Evolutionary conservation across 2,888 invertebrate genomes (phyloP).

Genomic region (Agrypnus murinus): DNA sequence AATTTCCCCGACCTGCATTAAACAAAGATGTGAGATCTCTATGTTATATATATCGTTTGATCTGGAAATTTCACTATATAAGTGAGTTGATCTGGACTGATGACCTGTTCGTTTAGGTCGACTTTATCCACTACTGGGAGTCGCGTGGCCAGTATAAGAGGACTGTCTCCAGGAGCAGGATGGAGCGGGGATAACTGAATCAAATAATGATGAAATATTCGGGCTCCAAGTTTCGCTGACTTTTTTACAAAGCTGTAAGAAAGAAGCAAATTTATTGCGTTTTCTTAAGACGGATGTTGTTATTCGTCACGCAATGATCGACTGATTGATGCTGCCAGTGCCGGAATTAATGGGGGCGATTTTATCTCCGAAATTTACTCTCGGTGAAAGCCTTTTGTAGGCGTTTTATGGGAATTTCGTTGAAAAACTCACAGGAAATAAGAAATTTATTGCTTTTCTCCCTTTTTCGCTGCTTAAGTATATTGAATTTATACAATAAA

Average conservation of each 20-base stretch:
- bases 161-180: not conserved
- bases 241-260: constrained; percentile 15
- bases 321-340: constrained; percentile 26
- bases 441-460: not conserved
- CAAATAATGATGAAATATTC: constrained; percentile 10
- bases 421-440: constrained; percentile 12
- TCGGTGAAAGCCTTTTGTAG: constrained; percentile 18
- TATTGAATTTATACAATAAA: not conserved
- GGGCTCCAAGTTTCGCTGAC: constrained; percentile 16
- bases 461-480: not conserved
- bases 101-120: constrained; percentile 28
- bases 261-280: constrained; percentile 15
- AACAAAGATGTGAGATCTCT: not conserved
- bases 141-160: constrained; percentile 25
- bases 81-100: constrained; percentile 31
- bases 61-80: constrained; percentile 8
- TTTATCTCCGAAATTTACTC: constrained; percentile 29
- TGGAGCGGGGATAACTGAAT: constrained; percentile 18
- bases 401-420: constrained; percentile 19
- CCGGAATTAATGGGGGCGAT: constrained; percentile 30
- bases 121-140: constrained; percentile 27
- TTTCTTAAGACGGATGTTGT: constrained; percentile 22
- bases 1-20: too few relatives aligned
- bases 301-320: constrained; percentile 34
- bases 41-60: not conserved